A percentile compares a stretch with the other conserved stretches of the same genome.
These are phyloP conservation scores for Epinotia ramella DNA, from an alignment of 2,888 invertebrate genomes.

Conservation along the genomic window DNA sequence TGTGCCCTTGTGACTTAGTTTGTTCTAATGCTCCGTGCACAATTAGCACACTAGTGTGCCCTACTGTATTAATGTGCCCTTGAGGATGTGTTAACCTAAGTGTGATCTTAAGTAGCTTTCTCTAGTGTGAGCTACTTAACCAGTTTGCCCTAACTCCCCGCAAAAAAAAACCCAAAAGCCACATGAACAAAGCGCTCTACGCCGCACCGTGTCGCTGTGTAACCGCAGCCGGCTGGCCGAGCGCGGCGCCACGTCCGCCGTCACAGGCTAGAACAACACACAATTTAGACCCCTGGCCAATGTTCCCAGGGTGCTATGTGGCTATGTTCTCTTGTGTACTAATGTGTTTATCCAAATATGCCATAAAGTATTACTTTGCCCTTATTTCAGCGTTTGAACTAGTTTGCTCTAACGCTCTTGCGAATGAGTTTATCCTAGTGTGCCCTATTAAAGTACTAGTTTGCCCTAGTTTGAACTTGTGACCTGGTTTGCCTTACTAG, in stretches of 20 bases:
- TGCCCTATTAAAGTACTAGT: background rate
- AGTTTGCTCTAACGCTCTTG: too few species aligned
- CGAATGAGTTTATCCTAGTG: background rate
- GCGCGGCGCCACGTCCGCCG: constrained; percentile 47
- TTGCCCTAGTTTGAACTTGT: background rate
- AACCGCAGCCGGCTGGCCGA: constrained; percentile 60
- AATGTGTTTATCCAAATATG: background rate
- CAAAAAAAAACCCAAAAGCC: background rate
- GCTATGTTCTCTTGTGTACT: background rate
- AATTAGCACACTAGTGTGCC: too few species aligned
- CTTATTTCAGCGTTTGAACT: background rate
- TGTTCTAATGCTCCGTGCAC: too few species aligned
- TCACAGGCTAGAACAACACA: constrained; percentile 37
- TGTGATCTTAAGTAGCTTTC: too few species aligned
- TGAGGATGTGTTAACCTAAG: too few species aligned
- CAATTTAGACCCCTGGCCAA: constrained; percentile 48
- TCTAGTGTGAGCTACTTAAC: too few species aligned
- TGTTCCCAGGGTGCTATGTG: background rate
- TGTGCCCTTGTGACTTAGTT: too few species aligned
- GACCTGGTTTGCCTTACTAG: too few species aligned
- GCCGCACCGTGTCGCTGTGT: constrained; percentile 66
- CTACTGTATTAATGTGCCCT: too few species aligned
- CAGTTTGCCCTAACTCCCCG: background rate
- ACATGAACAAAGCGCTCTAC: background rate
- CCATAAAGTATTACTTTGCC: background rate